A percentile compares a stretch with the other conserved stretches of the same genome.
phyloP scores from a whole-genome alignment of 2,888 invertebrate species.

The Syritta pipiens region DNA sequence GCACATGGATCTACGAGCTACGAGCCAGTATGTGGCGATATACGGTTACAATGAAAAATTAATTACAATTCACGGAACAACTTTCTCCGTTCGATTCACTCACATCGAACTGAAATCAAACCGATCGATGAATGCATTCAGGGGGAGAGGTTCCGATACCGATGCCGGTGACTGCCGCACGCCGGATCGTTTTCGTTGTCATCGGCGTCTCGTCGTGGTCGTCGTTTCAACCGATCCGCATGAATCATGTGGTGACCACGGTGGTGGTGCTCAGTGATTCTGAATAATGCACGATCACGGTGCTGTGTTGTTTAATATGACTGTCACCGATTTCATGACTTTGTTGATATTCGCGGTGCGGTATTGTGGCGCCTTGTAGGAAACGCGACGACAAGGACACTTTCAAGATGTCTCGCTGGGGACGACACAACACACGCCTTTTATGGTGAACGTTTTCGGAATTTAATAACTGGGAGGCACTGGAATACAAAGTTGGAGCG shows the following conservation, averaged over 20 bases:
- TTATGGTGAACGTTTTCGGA: constrained; percentile 25
- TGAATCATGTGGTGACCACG: constrained; percentile 14
- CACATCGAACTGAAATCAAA: constrained; percentile 25
- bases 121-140: constrained; percentile 41
- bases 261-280: not conserved
- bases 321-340: constrained; percentile 31
- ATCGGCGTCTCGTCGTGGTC: not conserved
- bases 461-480: constrained; percentile 9
- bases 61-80: constrained; percentile 38
- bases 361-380: constrained; percentile 43
- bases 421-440: not conserved
- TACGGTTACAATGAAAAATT: constrained; percentile 14
- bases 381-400: constrained; percentile 44
- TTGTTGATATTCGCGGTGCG: constrained; percentile 13
- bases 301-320: constrained; percentile 21
- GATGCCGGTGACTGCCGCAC: constrained; percentile 3
- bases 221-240: not conserved
- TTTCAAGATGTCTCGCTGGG: constrained; percentile 1
- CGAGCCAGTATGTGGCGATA: not conserved
- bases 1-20: not conserved
- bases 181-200: not conserved
- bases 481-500: not conserved
- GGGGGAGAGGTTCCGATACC: not conserved
- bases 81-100: constrained; percentile 45
- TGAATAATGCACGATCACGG: constrained; percentile 36